These are phyloP conservation scores for Luperina testacea DNA, from an alignment of 2,888 invertebrate genomes.

Conservation along the genomic window DNA sequence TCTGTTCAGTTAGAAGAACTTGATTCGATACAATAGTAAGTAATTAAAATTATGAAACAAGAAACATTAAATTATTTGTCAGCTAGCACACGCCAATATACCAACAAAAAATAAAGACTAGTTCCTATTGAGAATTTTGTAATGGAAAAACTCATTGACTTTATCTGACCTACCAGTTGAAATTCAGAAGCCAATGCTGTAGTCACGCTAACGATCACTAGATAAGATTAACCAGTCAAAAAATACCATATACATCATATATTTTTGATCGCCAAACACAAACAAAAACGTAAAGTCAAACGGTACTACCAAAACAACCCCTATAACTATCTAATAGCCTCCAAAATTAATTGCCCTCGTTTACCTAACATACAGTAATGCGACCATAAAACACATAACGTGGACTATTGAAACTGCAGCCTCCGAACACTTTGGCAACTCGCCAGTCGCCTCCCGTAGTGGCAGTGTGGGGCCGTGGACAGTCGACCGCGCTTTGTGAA, in stretches of 20 bases:
- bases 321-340: neutral
- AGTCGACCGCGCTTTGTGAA: slow-evolving; percentile 34
- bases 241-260: neutral
- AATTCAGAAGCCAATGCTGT: too few species aligned
- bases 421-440: slow-evolving; percentile 65
- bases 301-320: neutral
- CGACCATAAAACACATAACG: slow-evolving; percentile 52
- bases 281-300: neutral
- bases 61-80: too few species aligned
- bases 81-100: too few species aligned
- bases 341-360: slow-evolving; percentile 31
- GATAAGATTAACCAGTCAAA: neutral
- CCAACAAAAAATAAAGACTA: too few species aligned
- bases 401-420: slow-evolving; percentile 68
- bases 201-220: neutral
- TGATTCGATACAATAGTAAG: too few species aligned
- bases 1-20: too few species aligned
- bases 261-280: neutral
- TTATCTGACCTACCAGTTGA: too few species aligned
- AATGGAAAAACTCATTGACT: too few species aligned
- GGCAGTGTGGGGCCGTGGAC: slow-evolving; percentile 14
- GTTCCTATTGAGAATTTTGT: too few species aligned
- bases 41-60: too few species aligned
- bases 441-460: slow-evolving; percentile 59
- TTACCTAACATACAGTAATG: slow-evolving; percentile 40